Conservation (phyloP, 2,113 vertebrate genomes). For the Nothoprocta perdicaria region DNA sequence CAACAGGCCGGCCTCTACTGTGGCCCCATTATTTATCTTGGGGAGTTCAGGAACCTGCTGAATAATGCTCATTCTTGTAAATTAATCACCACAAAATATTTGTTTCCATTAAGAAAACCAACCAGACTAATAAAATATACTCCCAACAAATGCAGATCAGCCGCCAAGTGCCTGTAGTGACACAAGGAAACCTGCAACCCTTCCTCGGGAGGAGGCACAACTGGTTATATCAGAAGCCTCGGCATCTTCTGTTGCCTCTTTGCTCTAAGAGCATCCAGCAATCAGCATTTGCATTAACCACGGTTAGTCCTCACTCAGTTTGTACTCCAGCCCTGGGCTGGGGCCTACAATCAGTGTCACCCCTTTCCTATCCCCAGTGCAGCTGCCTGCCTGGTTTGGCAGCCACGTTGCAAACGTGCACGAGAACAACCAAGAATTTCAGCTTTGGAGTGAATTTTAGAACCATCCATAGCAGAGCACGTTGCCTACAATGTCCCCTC, state of each 20-base stretch:
- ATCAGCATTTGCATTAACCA: not conserved
- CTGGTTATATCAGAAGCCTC: not conserved
- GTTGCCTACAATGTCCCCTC: not conserved
- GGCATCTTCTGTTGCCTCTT: not conserved
- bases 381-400: not conserved
- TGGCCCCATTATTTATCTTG: slow-evolving; percentile 59
- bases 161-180: not conserved
- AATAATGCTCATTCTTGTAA: slow-evolving; percentile 53
- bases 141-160: slow-evolving; percentile 8
- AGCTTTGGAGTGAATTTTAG: not conserved
- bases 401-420: not conserved
- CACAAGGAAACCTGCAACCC: not conserved
- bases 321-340: not conserved
- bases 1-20: slow-evolving; percentile 60
- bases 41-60: slow-evolving; percentile 43
- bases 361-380: not conserved
- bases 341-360: not conserved
- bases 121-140: slow-evolving; percentile 2
- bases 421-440: not conserved
- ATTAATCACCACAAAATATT: slow-evolving; percentile 67
- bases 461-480: not conserved
- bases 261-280: not conserved
- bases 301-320: not conserved
- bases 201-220: not conserved
- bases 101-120: slow-evolving; percentile 57